Conservation (phyloP, 2,888 invertebrate species). For the Ophonus ardosiacus region DNA sequence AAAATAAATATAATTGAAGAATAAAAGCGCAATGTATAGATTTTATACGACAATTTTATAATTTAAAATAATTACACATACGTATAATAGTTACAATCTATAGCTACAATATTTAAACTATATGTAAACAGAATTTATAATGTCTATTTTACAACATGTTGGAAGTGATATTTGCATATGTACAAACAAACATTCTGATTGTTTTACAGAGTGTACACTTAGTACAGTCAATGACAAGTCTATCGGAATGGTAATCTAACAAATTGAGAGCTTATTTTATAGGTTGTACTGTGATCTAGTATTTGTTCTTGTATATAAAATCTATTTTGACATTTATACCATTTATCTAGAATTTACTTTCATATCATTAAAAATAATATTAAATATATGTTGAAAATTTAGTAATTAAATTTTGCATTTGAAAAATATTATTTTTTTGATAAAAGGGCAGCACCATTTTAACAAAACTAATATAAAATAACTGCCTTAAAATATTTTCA, state of each 20-base stretch:
- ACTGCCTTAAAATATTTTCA: slow-evolving; percentile 11
- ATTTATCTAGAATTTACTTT: slow-evolving; percentile 2
- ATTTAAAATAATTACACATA: slow-evolving; percentile 31
- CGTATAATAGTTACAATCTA: slow-evolving; percentile 36
- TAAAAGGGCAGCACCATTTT: slow-evolving; percentile 3
- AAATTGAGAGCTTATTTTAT: slow-evolving; percentile 32
- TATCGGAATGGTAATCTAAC: slow-evolving; percentile 30
- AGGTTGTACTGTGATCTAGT: slow-evolving; percentile 38
- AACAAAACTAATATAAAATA: background rate
- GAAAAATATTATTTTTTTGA: background rate
- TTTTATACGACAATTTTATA: slow-evolving; percentile 40
- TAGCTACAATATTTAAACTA: slow-evolving; percentile 31
- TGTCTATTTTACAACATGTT: slow-evolving; percentile 34
- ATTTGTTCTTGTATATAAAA: slow-evolving; percentile 31
- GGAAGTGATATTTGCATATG: slow-evolving; percentile 31
- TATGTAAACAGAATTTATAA: slow-evolving; percentile 29
- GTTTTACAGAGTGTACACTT: slow-evolving; percentile 19
- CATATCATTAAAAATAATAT: background rate
- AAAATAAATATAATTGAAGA: background rate
- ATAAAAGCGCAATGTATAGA: background rate
- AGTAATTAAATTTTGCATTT: background rate
- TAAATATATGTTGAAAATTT: background rate
- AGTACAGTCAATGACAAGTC: slow-evolving; percentile 27
- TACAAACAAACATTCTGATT: slow-evolving; percentile 27
- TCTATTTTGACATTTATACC: slow-evolving; percentile 25